phyloP scores from a whole-genome alignment of 2,888 invertebrate species.

The Torymus aiolomorphi region DNA sequence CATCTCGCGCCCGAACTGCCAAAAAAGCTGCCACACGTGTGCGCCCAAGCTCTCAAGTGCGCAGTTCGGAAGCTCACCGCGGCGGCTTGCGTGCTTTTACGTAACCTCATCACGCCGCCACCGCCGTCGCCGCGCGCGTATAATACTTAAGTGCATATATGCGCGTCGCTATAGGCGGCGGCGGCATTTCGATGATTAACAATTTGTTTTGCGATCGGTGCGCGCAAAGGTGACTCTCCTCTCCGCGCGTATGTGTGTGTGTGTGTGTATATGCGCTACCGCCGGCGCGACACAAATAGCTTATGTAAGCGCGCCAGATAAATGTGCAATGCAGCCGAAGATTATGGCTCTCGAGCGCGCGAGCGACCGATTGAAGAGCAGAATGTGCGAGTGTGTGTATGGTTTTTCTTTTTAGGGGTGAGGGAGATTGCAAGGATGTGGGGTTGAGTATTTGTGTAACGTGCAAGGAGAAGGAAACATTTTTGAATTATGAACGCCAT shows the following conservation, averaged over 20 bases:
- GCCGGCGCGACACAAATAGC: slow-evolving; percentile 71
- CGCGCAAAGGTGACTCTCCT: slow-evolving; percentile 71
- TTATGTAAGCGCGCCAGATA: slow-evolving; percentile 73
- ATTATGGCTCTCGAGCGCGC: slow-evolving; percentile 42
- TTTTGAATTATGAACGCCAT: too few species aligned
- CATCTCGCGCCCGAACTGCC: neutral
- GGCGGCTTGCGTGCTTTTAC: slow-evolving; percentile 18
- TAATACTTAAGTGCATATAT: neutral
- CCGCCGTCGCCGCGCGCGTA: too few species aligned
- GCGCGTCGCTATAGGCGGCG: neutral
- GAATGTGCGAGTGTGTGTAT: too few species aligned
- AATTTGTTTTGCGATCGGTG: slow-evolving; percentile 74
- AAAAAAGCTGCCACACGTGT: neutral
- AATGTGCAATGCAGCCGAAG: slow-evolving; percentile 61
- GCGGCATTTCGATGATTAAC: slow-evolving; percentile 74
- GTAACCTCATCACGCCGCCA: slow-evolving; percentile 8
- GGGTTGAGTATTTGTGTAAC: too few species aligned
- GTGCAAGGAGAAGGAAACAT: too few species aligned
- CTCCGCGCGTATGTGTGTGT: neutral
- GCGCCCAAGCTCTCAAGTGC: slow-evolving; percentile 6
- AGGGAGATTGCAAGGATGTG: too few species aligned
- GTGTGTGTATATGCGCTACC: neutral
- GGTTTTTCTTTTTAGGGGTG: too few species aligned
- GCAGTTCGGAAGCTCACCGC: neutral
- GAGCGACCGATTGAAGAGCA: neutral